Conservation (phyloP, 2,113 vertebrate genomes). For the Patagioenas fasciata region DNA sequence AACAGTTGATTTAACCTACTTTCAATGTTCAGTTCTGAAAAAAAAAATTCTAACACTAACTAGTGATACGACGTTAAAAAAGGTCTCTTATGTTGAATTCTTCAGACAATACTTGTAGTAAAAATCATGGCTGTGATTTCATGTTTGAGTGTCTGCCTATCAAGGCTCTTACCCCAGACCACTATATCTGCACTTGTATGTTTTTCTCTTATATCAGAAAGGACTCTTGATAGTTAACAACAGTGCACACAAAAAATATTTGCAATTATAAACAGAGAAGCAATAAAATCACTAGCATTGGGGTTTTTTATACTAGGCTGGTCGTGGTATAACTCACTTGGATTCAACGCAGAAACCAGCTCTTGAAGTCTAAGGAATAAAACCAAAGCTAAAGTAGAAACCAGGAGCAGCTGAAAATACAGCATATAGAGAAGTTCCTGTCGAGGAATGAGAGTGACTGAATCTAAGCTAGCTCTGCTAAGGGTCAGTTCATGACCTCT, state of each 20-base stretch:
- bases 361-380: neutral
- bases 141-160: neutral
- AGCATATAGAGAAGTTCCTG: neutral
- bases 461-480: neutral
- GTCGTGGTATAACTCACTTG: neutral
- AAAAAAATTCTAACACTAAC: neutral
- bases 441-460: neutral
- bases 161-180: neutral
- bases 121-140: neutral
- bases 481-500: neutral
- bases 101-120: neutral
- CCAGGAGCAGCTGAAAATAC: neutral
- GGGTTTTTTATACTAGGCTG: neutral
- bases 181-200: neutral
- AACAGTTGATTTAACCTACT: neutral
- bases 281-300: neutral
- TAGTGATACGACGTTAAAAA: neutral
- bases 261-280: neutral
- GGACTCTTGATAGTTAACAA: neutral
- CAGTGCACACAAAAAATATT: neutral
- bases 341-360: neutral
- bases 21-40: neutral
- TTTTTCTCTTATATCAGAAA: neutral
- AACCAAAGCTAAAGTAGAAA: neutral
- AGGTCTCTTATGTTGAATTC: neutral